A percentile compares a stretch with the other conserved stretches of the same genome.
These are phyloP conservation scores for Drymodes brunneopygia DNA, from an alignment of 2,113 vertebrate species.

Conservation along the genomic window DNA sequence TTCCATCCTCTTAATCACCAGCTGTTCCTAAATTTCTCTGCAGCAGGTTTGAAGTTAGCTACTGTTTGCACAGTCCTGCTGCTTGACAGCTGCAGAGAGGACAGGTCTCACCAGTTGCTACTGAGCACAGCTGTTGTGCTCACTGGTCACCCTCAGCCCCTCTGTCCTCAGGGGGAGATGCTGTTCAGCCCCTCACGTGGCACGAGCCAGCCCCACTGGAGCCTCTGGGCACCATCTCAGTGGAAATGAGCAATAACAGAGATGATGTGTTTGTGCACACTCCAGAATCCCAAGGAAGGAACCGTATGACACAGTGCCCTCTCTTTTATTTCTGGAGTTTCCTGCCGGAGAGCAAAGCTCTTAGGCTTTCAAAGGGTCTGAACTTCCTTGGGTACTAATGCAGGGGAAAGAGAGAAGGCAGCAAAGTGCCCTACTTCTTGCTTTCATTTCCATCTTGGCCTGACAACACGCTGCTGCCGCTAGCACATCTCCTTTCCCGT, in stretches of 20 bases:
- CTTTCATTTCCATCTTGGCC: neutral
- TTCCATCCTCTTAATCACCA: neutral
- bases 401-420: neutral
- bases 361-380: neutral
- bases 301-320: accelerated
- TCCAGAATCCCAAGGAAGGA: neutral
- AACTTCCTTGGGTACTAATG: neutral
- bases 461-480: neutral
- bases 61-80: neutral
- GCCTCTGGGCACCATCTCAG: neutral
- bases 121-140: accelerated
- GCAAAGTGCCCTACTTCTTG: slow-evolving; percentile 14
- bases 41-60: neutral
- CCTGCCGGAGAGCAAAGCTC: neutral
- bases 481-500: neutral
- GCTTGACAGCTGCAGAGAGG: neutral
- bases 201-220: neutral
- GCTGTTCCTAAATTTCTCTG: slow-evolving; percentile 5
- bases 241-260: neutral
- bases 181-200: neutral
- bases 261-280: neutral
- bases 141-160: neutral
- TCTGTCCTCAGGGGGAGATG: accelerated
- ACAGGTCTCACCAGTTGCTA: neutral
- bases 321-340: neutral